These are phyloP conservation scores for Plusia festucae DNA, from an alignment of 2,888 invertebrate species.

Conservation along the genomic window DNA sequence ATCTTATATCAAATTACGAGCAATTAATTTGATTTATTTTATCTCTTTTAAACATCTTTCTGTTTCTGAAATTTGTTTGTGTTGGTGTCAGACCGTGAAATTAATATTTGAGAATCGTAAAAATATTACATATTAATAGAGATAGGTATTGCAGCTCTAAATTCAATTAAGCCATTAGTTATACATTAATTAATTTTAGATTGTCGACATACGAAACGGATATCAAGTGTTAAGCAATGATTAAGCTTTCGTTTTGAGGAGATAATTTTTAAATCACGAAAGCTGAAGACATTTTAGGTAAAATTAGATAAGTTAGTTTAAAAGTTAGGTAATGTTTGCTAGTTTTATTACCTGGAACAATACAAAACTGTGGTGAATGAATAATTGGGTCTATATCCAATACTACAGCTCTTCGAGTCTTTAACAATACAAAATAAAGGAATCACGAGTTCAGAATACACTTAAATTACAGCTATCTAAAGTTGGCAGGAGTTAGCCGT, in stretches of 20 bases:
- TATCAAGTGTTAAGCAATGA: too few species aligned
- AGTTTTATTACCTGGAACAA: neutral
- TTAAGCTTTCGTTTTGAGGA: too few species aligned
- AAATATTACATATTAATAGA: neutral
- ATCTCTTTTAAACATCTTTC: neutral
- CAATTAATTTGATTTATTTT: neutral
- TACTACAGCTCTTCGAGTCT: neutral
- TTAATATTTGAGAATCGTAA: neutral
- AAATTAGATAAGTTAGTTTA: neutral
- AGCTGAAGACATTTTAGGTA: too few species aligned
- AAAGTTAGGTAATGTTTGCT: neutral
- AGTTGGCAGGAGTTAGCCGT: conserved; percentile 60
- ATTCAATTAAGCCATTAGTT: too few species aligned
- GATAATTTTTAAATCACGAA: too few species aligned
- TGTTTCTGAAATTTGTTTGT: neutral
- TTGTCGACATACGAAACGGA: too few species aligned
- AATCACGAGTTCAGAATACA: conserved; percentile 42
- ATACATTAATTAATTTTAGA: too few species aligned
- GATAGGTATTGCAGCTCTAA: too few species aligned
- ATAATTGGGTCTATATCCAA: too few species aligned
- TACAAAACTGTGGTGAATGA: neutral
- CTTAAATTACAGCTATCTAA: conserved; percentile 62
- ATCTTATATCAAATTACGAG: neutral
- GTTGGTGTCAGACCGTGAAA: neutral
- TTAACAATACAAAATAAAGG: conserved; percentile 23